phyloP scores from a whole-genome alignment of 2,888 invertebrate genomes.

The Meteorus cinctellus region DNA sequence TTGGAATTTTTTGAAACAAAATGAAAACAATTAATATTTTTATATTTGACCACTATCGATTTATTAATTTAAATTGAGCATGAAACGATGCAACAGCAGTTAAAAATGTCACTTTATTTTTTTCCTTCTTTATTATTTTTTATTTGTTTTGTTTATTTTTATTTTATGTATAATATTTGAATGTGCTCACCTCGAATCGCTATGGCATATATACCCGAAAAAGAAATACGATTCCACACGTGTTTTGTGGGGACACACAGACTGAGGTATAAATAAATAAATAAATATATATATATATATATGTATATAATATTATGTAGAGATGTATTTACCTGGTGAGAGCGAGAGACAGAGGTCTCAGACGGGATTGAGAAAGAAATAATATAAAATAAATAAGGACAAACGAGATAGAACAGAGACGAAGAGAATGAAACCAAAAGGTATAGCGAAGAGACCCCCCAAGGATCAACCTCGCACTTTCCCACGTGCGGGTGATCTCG shows the following conservation, averaged over 20 bases:
- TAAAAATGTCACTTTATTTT: slow-evolving; percentile 1
- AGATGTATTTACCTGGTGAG: slow-evolving; percentile 19
- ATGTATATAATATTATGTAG: not conserved
- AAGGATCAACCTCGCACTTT: slow-evolving; percentile 71
- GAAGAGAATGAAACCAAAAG: slow-evolving; percentile 40
- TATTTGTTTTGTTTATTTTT: not conserved
- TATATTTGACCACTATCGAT: not conserved
- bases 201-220: slow-evolving; percentile 48
- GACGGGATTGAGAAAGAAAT: slow-evolving; percentile 45
- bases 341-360: slow-evolving; percentile 28
- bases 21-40: too few species aligned
- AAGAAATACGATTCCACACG: slow-evolving; percentile 68
- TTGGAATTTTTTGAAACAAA: too few species aligned
- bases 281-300: not conserved
- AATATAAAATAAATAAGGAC: slow-evolving; percentile 43
- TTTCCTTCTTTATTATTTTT: not conserved
- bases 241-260: slow-evolving; percentile 55
- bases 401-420: slow-evolving; percentile 61
- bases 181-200: slow-evolving; percentile 53
- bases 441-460: slow-evolving; percentile 61
- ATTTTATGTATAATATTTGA: not conserved
- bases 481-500: slow-evolving; percentile 74
- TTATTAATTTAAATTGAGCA: slow-evolving; percentile 42
- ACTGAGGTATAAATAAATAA: slow-evolving; percentile 49
- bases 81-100: slow-evolving; percentile 32